phyloP scores from a whole-genome alignment of 1,140 invertebrate species.

The Chymomyza costata region DNA sequence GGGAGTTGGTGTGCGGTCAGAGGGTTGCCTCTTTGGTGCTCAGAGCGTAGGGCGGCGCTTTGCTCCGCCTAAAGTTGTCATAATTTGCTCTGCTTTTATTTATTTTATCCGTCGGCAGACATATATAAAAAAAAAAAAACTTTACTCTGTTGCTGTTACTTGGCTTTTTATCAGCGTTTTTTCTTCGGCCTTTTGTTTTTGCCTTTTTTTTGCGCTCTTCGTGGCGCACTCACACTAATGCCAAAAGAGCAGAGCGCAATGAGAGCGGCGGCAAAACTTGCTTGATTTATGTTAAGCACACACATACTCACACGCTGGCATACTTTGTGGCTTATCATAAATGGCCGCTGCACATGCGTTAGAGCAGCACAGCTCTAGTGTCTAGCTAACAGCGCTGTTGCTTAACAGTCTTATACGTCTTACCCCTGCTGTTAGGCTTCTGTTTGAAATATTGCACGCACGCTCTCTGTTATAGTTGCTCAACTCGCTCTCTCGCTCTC shows the following conservation, averaged over 20 bases:
- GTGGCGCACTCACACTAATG: not conserved
- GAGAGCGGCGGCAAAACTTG: not conserved
- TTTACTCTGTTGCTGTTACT: slow-evolving; percentile 13
- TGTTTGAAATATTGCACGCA: slow-evolving; percentile 28
- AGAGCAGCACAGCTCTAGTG: slow-evolving; percentile 37
- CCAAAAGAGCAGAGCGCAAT: not conserved
- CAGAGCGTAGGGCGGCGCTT: slow-evolving; percentile 28
- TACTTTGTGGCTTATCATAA: slow-evolving; percentile 26
- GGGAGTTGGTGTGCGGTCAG: too few species aligned
- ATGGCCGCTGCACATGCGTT: slow-evolving; percentile 21
- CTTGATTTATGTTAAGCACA: slow-evolving; percentile 13
- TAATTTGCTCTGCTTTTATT: slow-evolving; percentile 69
- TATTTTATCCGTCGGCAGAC: slow-evolving; percentile 38
- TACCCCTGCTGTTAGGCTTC: slow-evolving; percentile 19
- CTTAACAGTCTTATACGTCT: slow-evolving; percentile 14
- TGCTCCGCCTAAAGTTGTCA: slow-evolving; percentile 74
- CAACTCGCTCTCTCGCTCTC: slow-evolving; percentile 8
- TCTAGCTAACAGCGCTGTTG: not conserved
- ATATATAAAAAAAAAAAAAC: slow-evolving; percentile 34
- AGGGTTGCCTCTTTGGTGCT: too few species aligned
- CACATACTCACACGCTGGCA: not conserved
- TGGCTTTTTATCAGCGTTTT: slow-evolving; percentile 25
- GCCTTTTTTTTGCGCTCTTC: not conserved
- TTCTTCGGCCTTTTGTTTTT: not conserved
- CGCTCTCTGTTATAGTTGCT: not conserved